A percentile compares a stretch with the other conserved stretches of the same genome.
phyloP scores from a whole-genome alignment of 1,140 invertebrate genomes.

The Drosophila malerkotliana region DNA sequence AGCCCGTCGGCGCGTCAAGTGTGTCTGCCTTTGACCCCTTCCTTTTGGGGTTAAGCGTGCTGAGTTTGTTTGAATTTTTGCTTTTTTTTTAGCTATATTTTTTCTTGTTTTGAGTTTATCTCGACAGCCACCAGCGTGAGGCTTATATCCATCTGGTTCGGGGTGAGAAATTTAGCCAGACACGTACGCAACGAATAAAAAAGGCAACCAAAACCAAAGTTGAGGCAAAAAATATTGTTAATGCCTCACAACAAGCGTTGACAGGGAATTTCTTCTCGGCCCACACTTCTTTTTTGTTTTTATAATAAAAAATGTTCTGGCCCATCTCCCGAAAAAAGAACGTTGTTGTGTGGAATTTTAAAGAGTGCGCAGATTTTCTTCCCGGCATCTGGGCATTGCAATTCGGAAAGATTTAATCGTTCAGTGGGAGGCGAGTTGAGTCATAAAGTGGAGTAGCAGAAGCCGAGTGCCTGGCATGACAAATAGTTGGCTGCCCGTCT shows the following conservation, averaged over 20 bases:
- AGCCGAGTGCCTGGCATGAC: conserved; percentile 43
- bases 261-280: conserved; percentile 41
- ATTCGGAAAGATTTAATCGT: conserved; percentile 53
- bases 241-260: conserved; percentile 49
- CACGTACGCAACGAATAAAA: conserved; percentile 32
- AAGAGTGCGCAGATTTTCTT: conserved; percentile 53
- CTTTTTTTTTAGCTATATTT: conserved; percentile 10
- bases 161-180: conserved; percentile 33
- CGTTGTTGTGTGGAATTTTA: conserved; percentile 62
- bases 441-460: conserved; percentile 42
- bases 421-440: conserved; percentile 17
- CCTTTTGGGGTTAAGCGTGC: conserved; percentile 28
- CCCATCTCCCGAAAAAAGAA: background rate
- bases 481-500: conserved; percentile 27
- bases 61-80: background rate
- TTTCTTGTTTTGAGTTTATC: conserved; percentile 30
- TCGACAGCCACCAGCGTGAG: conserved; percentile 21
- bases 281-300: conserved; percentile 48
- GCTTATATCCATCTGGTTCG: conserved; percentile 10
- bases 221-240: conserved; percentile 40
- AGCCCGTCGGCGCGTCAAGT: conserved; percentile 2
- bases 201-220: background rate
- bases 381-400: conserved; percentile 34
- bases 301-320: conserved; percentile 23
- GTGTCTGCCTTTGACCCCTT: conserved; percentile 48